phyloP scores from a whole-genome alignment of 2,888 invertebrate species.

The Melanostoma mellinum region DNA sequence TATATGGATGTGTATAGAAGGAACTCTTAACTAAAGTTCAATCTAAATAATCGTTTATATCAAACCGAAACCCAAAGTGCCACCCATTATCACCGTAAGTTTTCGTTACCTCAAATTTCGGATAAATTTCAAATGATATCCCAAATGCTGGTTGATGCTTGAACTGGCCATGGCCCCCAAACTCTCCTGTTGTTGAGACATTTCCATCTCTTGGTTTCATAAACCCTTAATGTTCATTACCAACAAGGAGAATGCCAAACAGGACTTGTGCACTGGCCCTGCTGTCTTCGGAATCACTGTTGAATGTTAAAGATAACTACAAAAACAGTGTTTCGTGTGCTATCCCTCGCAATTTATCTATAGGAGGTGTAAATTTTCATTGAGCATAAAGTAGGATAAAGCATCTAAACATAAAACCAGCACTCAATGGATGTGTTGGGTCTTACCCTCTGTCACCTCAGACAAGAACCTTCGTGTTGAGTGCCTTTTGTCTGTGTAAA shows the following conservation, averaged over 20 bases:
- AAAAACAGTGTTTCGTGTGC: constrained; percentile 31
- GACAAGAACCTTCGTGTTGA: neutral
- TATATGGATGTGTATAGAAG: neutral
- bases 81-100: constrained; percentile 35
- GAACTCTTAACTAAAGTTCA: constrained; percentile 6
- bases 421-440: constrained; percentile 25
- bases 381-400: constrained; percentile 61
- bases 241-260: neutral
- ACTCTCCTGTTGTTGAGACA: constrained; percentile 6
- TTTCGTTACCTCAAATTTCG: constrained; percentile 45
- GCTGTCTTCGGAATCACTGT: neutral
- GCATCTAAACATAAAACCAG: constrained; percentile 60
- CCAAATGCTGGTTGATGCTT: neutral
- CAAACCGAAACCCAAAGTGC: constrained; percentile 1
- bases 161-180: too few species aligned
- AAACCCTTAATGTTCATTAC: neutral
- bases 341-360: constrained; percentile 66
- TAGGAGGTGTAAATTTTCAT: constrained; percentile 68
- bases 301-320: neutral
- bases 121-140: constrained; percentile 38
- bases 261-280: neutral
- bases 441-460: constrained; percentile 19
- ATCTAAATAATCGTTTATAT: constrained; percentile 14
- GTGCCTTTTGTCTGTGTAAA: constrained; percentile 6
- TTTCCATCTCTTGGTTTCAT: constrained; percentile 11